phyloP scores from a whole-genome alignment of 1,140 invertebrate genomes.

The Apis laboriosa region DNA sequence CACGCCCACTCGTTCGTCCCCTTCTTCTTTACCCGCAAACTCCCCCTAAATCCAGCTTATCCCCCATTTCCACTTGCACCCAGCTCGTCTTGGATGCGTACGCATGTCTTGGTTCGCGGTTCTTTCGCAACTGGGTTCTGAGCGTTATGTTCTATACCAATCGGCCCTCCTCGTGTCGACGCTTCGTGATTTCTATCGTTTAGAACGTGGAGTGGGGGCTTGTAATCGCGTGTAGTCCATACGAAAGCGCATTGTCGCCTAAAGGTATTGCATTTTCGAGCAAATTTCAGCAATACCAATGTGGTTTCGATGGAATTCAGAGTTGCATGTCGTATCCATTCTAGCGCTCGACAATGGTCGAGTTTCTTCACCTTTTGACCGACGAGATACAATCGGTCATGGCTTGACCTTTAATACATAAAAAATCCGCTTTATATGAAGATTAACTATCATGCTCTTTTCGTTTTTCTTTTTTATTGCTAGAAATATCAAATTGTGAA shows the following conservation, averaged over 20 bases:
- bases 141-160: not conserved
- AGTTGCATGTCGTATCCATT: not conserved
- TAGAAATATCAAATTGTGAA: not conserved
- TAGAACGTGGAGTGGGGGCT: not conserved
- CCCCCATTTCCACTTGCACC: not conserved
- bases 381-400: not conserved
- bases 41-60: not conserved
- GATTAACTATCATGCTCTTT: not conserved
- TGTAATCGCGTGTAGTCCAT: not conserved
- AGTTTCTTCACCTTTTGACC: slow-evolving; percentile 9
- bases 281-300: slow-evolving; percentile 7
- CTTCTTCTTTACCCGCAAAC: slow-evolving; percentile 1
- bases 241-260: slow-evolving; percentile 12
- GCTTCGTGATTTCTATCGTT: not conserved
- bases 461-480: not conserved
- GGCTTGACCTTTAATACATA: not conserved
- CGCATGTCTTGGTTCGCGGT: not conserved
- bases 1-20: slow-evolving; percentile 27
- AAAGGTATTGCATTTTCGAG: slow-evolving; percentile 12
- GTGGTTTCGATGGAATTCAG: not conserved
- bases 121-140: not conserved
- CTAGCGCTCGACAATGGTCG: not conserved
- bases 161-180: not conserved
- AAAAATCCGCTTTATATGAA: not conserved
- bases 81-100: not conserved